Conservation (phyloP, 2,113 vertebrate genomes). For the Pachycephala philippinensis region DNA sequence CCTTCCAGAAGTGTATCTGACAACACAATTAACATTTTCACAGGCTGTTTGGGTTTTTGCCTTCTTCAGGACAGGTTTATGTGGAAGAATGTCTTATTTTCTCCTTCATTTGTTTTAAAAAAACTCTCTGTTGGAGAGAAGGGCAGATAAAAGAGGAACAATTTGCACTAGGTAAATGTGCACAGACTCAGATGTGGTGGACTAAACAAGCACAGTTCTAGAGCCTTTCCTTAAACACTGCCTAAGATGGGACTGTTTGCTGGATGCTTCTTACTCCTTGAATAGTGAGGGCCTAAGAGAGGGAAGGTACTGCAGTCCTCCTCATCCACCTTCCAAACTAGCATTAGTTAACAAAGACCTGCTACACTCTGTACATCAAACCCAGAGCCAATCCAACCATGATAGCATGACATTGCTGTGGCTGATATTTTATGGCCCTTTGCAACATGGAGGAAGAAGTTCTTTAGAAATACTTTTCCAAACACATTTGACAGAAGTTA, state of each 20-base stretch:
- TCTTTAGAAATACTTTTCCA: not conserved
- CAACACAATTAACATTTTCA: not conserved
- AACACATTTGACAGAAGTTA: not conserved
- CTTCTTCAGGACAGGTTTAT: not conserved
- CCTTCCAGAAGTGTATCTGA: not conserved
- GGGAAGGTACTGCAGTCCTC: not conserved
- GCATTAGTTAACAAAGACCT: not conserved
- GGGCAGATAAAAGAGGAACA: not conserved
- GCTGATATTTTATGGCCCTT: not conserved
- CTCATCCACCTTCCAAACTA: not conserved
- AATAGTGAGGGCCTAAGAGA: not conserved
- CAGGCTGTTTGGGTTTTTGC: not conserved
- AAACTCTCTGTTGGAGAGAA: not conserved
- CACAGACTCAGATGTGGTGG: not conserved
- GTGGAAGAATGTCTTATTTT: not conserved
- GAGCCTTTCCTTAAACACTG: not conserved
- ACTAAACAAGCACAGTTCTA: not conserved
- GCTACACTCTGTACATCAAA: not conserved
- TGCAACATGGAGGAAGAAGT: not conserved
- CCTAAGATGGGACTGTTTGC: not conserved
- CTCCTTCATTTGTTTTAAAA: not conserved
- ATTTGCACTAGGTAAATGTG: not conserved
- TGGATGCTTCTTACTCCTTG: not conserved
- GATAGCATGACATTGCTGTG: not conserved
- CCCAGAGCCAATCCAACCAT: not conserved